These are phyloP conservation scores for Cryptus viduatorius DNA, from an alignment of 2,888 invertebrate genomes.

Conservation along the genomic window DNA sequence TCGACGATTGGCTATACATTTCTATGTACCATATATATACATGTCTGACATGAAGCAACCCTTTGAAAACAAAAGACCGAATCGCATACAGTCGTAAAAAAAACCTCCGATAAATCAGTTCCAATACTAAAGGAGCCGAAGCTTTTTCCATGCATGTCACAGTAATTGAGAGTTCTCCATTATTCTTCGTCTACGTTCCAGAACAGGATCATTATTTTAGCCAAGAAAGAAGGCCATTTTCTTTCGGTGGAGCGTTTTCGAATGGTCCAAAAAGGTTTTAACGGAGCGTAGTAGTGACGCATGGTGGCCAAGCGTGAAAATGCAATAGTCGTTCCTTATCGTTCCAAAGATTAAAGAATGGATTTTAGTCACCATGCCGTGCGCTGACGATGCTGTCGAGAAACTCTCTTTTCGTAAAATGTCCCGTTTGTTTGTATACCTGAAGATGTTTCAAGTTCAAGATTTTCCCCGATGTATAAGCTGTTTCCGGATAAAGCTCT, in stretches of 20 bases:
- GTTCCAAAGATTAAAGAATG: constrained; percentile 53
- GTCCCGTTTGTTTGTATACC: constrained; percentile 21
- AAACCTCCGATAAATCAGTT: constrained; percentile 1
- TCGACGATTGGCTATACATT: constrained; percentile 9
- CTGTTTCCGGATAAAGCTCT: constrained; percentile 1
- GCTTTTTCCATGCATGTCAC: constrained; percentile 1
- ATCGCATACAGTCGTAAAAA: not conserved
- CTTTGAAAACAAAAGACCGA: not conserved
- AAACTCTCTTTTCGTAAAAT: constrained; percentile 9
- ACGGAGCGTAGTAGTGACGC: constrained; percentile 22
- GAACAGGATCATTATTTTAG: constrained; percentile 33
- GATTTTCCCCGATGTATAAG: constrained; percentile 32
- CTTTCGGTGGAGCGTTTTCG: not conserved
- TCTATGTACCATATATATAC: not conserved
- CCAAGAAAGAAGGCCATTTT: not conserved
- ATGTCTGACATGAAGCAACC: not conserved
- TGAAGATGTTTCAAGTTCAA: constrained; percentile 23
- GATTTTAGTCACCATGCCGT: constrained; percentile 38
- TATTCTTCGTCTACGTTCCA: constrained; percentile 2
- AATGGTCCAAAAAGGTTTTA: constrained; percentile 31
- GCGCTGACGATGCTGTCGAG: constrained; percentile 37
- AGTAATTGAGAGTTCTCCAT: constrained; percentile 22
- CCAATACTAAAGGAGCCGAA: not conserved
- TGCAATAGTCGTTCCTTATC: constrained; percentile 52
- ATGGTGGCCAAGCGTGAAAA: constrained; percentile 19